A percentile compares a stretch with the other conserved stretches of the same genome.
phyloP scores from a whole-genome alignment of 2,797 vertebrate genomes.

The Danio tinwini region DNA sequence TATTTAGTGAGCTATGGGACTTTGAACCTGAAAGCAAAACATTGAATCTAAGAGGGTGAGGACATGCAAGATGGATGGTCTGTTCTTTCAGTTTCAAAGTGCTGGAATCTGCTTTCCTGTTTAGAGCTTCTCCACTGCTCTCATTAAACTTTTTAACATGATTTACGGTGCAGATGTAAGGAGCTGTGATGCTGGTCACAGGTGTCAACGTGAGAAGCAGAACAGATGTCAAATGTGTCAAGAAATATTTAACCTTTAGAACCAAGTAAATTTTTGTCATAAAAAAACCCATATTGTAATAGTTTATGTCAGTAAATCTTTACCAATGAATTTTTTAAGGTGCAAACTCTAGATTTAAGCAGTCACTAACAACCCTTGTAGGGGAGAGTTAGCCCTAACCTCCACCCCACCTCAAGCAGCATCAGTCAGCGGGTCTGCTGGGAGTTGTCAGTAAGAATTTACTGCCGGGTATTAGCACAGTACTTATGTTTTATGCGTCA shows the following conservation, averaged over 20 bases:
- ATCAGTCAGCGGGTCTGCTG: conserved; percentile 10
- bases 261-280: background rate
- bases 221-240: conserved; percentile 60
- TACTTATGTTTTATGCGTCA: conserved; percentile 9
- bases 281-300: background rate
- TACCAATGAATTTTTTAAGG: background rate
- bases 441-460: conserved; percentile 23
- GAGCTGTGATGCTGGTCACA: conserved; percentile 39
- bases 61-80: background rate
- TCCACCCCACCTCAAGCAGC: conserved; percentile 16
- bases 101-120: background rate
- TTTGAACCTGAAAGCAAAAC: conserved; percentile 13
- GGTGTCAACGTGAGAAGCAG: conserved; percentile 68
- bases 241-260: conserved; percentile 25
- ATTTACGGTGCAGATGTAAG: background rate
- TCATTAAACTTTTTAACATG: conserved; percentile 34
- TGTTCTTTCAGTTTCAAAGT: conserved; percentile 3
- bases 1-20: background rate
- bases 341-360: background rate
- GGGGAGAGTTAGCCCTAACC: conserved; percentile 6
- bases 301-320: background rate
- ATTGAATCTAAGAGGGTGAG: conserved; percentile 12
- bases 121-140: background rate
- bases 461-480: conserved; percentile 10
- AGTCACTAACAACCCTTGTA: background rate